Evolutionary conservation across 2,113 vertebrate genomes (phyloP).

Genomic region (Piaya cayana): DNA sequence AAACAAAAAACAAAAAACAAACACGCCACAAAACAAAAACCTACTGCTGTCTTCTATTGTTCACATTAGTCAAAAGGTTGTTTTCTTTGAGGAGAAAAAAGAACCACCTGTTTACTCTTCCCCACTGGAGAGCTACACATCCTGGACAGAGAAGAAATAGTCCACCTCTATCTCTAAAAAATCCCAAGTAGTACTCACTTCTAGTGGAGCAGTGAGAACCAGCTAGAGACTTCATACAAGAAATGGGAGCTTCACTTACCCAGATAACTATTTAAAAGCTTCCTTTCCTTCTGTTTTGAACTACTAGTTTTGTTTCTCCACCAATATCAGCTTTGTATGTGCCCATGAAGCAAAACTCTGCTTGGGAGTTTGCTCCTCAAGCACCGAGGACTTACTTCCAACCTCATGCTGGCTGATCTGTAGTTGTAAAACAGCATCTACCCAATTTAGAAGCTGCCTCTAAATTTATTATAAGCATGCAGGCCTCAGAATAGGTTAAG

Average conservation of each 20-base stretch:
- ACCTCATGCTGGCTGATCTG: not conserved
- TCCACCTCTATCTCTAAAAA: not conserved
- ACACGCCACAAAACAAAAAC: not conserved
- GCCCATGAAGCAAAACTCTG: not conserved
- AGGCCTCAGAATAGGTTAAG: not conserved
- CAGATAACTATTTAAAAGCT: not conserved
- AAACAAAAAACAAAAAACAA: not conserved
- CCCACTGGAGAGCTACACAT: not conserved
- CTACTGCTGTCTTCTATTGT: not conserved
- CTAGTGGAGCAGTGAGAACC: not conserved
- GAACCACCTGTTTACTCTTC: not conserved
- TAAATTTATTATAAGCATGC: not conserved
- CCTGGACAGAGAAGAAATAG: not conserved
- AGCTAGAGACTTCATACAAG: not conserved
- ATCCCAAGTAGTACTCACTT: not conserved
- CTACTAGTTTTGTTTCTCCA: not conserved
- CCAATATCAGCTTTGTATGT: not conserved
- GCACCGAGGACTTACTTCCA: not conserved
- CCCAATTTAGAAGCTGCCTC: not conserved
- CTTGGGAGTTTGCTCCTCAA: not conserved
- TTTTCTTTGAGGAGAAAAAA: not conserved
- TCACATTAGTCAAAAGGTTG: not conserved
- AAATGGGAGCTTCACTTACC: not conserved
- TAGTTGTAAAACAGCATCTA: not conserved
- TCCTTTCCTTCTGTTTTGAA: not conserved